Base-by-base conservation (phyloP, 2,888 invertebrate species). In the Pristionchus arcanus region DNA sequence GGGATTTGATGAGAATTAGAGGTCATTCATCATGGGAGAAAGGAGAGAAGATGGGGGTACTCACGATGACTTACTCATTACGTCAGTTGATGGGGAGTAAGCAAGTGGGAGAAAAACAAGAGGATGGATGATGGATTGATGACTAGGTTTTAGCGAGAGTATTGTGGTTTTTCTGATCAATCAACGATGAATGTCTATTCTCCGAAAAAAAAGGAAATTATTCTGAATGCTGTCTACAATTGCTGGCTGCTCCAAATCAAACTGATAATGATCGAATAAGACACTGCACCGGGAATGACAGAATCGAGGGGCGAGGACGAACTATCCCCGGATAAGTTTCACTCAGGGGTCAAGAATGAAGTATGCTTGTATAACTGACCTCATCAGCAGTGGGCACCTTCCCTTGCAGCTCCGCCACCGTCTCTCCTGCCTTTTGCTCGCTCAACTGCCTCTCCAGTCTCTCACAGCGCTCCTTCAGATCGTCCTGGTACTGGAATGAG, bases 311-410 rank as follows among this genome's bases (percentile, higher is more conserved):
- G n/a, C n/a, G n/a, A n/a, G n/a, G n/a, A n/a, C n/a, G n/a, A n/a
- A n/a, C n/a, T n/a, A n/a, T n/a, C n/a, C n/a, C n/a, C n/a, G n/a
- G n/a, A n/a, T n/a, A n/a, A n/a, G n/a, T n/a, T n/a, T n/a, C n/a
- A n/a, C n/a, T n/a, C n/a, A n/a, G n/a, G n/a, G n/a, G n/a, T n/a
- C n/a, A n/a, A n/a, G n/a, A n/a, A n/a, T n/a, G n/a, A n/a, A n/a
- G n/a, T n/a, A n/a, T n/a, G n/a, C n/a, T n/a, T n/a, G n/a, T n/a
- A 15, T 11, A 9, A n/a, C 25, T 89, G 31, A 94, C 93, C 91
- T 94, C 94, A 91, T 94, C 94, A 55, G 91, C 91, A 16, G 93
- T 93, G 25, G 94, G 93, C 77, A 92, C 90, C 66, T 92, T 93
- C 9, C 91, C 92, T 89, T 93, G 92, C 15, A 92, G 83, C 31